Evolutionary conservation across 2,797 vertebrate species (phyloP).

Genomic region (Pachyuromys duprasi): DNA sequence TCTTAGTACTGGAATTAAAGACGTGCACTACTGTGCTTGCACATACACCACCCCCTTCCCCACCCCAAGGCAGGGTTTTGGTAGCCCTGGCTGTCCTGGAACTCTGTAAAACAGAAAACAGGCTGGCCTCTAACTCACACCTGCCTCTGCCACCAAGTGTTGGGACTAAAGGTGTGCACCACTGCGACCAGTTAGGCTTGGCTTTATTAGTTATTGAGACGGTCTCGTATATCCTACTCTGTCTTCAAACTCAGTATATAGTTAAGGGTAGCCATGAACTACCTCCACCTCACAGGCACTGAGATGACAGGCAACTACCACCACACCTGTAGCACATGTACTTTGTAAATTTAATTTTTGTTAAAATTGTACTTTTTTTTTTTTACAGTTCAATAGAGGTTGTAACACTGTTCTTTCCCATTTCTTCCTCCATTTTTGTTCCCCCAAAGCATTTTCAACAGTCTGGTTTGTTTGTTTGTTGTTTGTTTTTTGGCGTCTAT

Average conservation of each 20-base stretch:
- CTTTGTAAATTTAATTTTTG: conserved; percentile 52
- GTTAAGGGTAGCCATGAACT: background rate
- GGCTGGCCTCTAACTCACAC: background rate
- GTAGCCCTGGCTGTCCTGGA: background rate
- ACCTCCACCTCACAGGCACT: background rate
- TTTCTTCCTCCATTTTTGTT: conserved; percentile 34
- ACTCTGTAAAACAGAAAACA: background rate
- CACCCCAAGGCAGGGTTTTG: no score
- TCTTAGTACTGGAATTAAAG: background rate
- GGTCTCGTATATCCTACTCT: background rate
- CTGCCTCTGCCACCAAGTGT: background rate
- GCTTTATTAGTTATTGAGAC: background rate
- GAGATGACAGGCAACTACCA: background rate
- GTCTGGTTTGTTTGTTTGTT: no score
- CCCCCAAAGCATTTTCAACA: background rate
- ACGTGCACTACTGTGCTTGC: no score
- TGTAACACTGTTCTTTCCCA: conserved; percentile 5
- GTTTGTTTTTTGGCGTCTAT: conserved; percentile 44
- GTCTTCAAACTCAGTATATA: background rate
- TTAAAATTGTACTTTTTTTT: background rate
- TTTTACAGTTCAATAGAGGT: background rate
- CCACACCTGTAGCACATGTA: background rate
- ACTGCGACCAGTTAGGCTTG: background rate
- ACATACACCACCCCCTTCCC: no score
- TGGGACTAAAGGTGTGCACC: background rate